Evolutionary conservation across 2,888 invertebrate species (phyloP).

Genomic region (Athalia cordata): DNA sequence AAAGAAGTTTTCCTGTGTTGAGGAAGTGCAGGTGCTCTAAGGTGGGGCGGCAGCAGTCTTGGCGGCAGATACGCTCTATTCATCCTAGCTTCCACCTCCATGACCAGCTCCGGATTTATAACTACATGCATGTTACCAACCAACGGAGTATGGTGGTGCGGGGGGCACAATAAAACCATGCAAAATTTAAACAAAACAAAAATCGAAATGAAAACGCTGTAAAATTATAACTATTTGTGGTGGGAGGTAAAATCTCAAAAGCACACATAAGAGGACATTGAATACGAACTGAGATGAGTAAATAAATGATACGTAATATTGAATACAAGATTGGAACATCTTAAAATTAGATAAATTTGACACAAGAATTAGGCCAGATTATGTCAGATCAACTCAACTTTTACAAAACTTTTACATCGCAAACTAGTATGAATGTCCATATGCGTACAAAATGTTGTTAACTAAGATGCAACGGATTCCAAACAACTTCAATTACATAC

Average conservation of each 20-base stretch:
- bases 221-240: conserved; percentile 45
- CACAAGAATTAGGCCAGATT: not conserved
- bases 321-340: not conserved
- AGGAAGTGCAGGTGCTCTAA: conserved; percentile 66
- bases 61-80: conserved; percentile 84
- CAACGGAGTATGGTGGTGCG: conserved; percentile 68
- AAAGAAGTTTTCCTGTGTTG: conserved; percentile 72
- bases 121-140: conserved; percentile 77
- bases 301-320: not conserved
- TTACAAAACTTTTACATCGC: no score
- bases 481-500: no score
- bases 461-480: no score
- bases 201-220: conserved; percentile 60
- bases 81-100: conserved; percentile 93
- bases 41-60: conserved; percentile 76
- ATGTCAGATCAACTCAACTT: not conserved
- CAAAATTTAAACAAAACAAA: conserved; percentile 68
- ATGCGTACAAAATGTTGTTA: no score
- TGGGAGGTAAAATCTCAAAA: conserved; percentile 25
- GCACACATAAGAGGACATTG: conserved; percentile 21
- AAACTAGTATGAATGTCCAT: no score
- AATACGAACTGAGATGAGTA: conserved; percentile 29
- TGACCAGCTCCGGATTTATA: conserved; percentile 90
- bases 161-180: conserved; percentile 71
- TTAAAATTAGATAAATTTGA: not conserved